phyloP scores from a whole-genome alignment of 2,113 vertebrate genomes.

The Chloebia gouldiae region DNA sequence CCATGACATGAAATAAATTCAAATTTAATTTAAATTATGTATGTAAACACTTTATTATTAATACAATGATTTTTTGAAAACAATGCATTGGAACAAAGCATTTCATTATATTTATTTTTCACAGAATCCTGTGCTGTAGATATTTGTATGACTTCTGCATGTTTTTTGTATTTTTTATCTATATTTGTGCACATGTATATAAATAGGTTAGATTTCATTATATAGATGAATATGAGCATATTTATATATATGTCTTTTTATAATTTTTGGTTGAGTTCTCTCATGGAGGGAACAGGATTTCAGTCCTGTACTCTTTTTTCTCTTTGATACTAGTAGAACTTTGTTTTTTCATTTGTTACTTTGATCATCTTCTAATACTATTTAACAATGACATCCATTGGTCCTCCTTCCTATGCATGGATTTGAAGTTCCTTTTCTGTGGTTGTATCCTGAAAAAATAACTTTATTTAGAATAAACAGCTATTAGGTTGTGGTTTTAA shows the following conservation, averaged over 20 bases:
- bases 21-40: neutral
- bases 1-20: neutral
- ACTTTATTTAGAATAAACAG: neutral
- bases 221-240: neutral
- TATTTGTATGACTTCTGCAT: neutral
- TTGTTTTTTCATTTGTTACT: neutral
- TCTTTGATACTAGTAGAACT: neutral
- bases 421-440: conserved; percentile 1
- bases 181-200: rapidly evolving
- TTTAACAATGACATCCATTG: neutral
- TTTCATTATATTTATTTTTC: neutral
- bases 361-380: neutral
- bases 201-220: neutral
- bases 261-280: neutral
- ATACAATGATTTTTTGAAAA: neutral
- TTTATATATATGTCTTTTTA: neutral
- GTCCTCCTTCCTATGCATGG: neutral
- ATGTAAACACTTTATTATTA: neutral
- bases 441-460: neutral
- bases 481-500: neutral
- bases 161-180: neutral
- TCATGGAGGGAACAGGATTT: neutral
- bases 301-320: neutral
- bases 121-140: neutral
- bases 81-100: neutral